Percentiles rank a stretch among this genome's conserved stretches.
Conservation (phyloP, 2,797 vertebrate genomes). For the Triplophysa bombifrons region DNA sequence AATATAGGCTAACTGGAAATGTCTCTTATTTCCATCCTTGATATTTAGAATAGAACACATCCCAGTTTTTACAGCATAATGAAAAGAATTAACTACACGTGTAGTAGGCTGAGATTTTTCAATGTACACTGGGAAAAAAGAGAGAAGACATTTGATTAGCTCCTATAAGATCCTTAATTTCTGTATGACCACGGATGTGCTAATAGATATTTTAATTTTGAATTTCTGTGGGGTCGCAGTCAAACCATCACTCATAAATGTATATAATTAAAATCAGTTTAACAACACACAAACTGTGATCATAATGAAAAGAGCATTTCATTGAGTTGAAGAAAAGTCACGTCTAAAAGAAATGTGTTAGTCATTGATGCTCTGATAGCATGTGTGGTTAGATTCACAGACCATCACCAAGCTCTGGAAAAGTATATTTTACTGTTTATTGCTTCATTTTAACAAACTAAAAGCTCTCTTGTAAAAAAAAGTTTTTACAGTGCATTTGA, state of each 20-base stretch:
- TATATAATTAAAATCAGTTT: background rate
- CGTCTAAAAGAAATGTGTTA: conserved; percentile 68
- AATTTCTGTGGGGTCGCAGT: background rate
- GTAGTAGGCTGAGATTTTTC: conserved; percentile 57
- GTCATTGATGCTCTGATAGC: conserved; percentile 61
- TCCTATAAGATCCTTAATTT: background rate
- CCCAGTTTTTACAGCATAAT: conserved; percentile 72
- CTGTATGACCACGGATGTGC: conserved; percentile 2
- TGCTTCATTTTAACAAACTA: conserved; percentile 78
- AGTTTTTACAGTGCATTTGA: conserved; percentile 65
- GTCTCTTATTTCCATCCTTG: conserved; percentile 73
- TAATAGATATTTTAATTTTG: background rate
- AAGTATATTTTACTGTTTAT: conserved; percentile 79
- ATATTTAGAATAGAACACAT: conserved; percentile 74
- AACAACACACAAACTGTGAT: background rate
- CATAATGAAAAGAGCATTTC: background rate
- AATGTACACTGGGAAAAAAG: conserved; percentile 10
- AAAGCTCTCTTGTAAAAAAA: conserved; percentile 79
- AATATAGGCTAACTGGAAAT: conserved; percentile 55
- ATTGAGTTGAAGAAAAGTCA: background rate
- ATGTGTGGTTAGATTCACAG: conserved; percentile 44
- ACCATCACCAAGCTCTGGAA: conserved; percentile 70
- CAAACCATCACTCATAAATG: conserved; percentile 18
- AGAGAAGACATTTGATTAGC: conserved; percentile 12
- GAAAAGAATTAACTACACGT: conserved; percentile 71